A percentile compares a stretch with the other conserved stretches of the same genome.
Evolutionary conservation across 2,888 invertebrate genomes (phyloP).

Genomic region (Galerucella nymphaeae): DNA sequence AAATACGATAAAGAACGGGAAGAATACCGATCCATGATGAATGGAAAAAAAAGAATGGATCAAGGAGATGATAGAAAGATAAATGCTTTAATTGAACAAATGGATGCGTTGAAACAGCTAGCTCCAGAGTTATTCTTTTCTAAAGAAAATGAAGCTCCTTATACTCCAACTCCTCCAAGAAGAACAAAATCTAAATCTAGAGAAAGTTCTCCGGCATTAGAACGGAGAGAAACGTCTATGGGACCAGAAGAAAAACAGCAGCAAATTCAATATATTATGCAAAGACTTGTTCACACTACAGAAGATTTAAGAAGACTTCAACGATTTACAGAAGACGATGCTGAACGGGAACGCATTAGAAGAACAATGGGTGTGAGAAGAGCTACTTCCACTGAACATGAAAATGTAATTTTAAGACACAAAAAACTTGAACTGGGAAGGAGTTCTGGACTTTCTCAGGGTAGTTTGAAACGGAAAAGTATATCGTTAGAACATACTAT

Average conservation of each 20-base stretch:
- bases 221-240: conserved; percentile 68
- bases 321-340: conserved; percentile 67
- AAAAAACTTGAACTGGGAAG: conserved; percentile 47
- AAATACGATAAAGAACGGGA: conserved; percentile 85
- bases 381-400: conserved; percentile 75
- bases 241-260: conserved; percentile 60
- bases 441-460: conserved; percentile 51
- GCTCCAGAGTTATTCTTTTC: conserved; percentile 75
- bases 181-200: conserved; percentile 78
- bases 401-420: conserved; percentile 63
- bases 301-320: conserved; percentile 71
- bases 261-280: conserved; percentile 66
- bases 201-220: conserved; percentile 74
- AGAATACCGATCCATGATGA: conserved; percentile 65
- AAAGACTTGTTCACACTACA: conserved; percentile 76
- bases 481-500: conserved; percentile 78
- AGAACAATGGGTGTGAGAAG: conserved; percentile 62
- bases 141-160: conserved; percentile 65
- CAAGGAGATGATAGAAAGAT: conserved; percentile 81
- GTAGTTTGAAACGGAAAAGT: conserved; percentile 75
- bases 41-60: conserved; percentile 66
- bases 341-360: conserved; percentile 66
- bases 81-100: conserved; percentile 78
- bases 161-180: conserved; percentile 78
- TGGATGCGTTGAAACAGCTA: conserved; percentile 79